phyloP scores from a whole-genome alignment of 2,888 invertebrate genomes.

The Cheilosia urbana region DNA sequence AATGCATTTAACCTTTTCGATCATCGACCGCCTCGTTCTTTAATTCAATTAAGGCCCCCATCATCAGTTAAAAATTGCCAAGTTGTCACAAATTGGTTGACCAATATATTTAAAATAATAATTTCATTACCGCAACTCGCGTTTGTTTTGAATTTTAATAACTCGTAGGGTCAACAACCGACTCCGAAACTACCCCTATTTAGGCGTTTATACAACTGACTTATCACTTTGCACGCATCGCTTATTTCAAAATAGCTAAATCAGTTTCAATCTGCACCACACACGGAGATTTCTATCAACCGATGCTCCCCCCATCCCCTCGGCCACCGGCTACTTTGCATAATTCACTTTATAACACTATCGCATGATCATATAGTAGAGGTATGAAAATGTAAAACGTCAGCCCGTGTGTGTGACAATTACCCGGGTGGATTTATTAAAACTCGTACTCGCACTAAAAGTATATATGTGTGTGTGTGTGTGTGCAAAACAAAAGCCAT shows the following conservation, averaged over 20 bases:
- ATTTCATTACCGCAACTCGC: constrained; percentile 21
- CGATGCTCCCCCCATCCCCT: not conserved
- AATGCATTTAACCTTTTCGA: too few relatives aligned
- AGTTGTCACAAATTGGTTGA: not conserved
- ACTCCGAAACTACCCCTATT: not conserved
- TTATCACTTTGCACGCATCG: constrained; percentile 72
- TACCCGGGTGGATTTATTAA: constrained; percentile 32
- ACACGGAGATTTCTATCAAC: not conserved
- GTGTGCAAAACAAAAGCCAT: constrained; percentile 43
- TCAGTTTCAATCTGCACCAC: constrained; percentile 52
- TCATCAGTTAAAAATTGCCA: constrained; percentile 1
- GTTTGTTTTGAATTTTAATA: constrained; percentile 42
- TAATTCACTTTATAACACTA: constrained; percentile 59
- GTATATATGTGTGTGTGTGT: not conserved
- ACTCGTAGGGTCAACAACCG: constrained; percentile 70
- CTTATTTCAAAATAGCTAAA: constrained; percentile 64
- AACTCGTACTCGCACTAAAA: not conserved
- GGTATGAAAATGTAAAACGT: constrained; percentile 41
- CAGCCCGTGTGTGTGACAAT: constrained; percentile 50
- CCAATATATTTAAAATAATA: constrained; percentile 2
- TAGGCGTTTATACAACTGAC: constrained; percentile 9
- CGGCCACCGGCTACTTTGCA: constrained; percentile 49
- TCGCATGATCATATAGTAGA: constrained; percentile 19
- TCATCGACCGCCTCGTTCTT: not conserved
- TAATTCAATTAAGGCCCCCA: not conserved